Base-by-base conservation (phyloP, 2,113 vertebrate genomes). In the Pseudolaguvia tuberculata region DNA sequence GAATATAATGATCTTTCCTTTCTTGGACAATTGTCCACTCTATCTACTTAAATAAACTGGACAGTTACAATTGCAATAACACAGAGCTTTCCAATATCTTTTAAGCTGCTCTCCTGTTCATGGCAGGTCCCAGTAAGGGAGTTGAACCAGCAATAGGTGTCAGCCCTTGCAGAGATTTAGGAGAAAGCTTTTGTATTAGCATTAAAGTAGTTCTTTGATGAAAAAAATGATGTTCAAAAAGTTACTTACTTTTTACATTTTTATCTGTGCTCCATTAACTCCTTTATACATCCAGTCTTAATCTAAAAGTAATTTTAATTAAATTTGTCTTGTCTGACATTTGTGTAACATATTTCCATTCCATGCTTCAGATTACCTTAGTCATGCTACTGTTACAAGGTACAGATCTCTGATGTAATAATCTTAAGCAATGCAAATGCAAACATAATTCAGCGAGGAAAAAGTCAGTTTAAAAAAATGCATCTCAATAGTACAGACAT, bases 91-190 rank as follows among this genome's bases (percentile, higher is more conserved):
- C 53, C 75, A 76, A 39, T 70, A 70, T 80, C 70, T 77, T 61
- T 20, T 67, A 75, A 70, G 50, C 42, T 72, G 23, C 55, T 73
- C 35, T 75, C 58, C 77, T 68, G 70, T 82, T 77, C 82, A 76
- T 87, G 87, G 85, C 87, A 89, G 85, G 82, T 86, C 81, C 82
- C 83, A 70, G 82, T 86, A 83, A 86, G 79, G 77, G 82, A 84
- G 83, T 71, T 78, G 79, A 89, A 84, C 79, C 87, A 86, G 85
- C 84, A 88, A 82, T 77, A 78, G 84, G 78, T 86, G 85, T 85
- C 86, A 87, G 84, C 85, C 85, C 84, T 82, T 79, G 81, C 69
- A 70, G 80, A 79, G 82, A 84, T 85, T 87, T 84, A 76, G 73
- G 73, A 73, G 83, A 84, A 75, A 87, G 79, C 70, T 81, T 57